phyloP scores from a whole-genome alignment of 2,113 vertebrate species.

The Chrysemys picta region DNA sequence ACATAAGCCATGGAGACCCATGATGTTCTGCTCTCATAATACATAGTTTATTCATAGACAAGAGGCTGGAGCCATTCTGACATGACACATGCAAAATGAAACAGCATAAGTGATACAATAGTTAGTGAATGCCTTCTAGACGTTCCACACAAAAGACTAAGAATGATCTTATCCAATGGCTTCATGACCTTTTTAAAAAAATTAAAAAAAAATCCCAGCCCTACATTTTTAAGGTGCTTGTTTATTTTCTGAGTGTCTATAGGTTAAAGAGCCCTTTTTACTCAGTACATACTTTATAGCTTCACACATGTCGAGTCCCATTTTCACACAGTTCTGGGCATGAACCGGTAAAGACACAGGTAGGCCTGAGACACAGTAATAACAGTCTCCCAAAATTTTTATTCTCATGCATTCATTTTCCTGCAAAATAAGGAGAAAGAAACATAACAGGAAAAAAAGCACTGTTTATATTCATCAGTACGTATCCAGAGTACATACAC shows the following conservation, averaged over 20 bases:
- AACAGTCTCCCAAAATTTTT: conserved; percentile 98
- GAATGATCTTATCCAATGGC: neutral
- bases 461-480: neutral
- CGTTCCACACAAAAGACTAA: neutral
- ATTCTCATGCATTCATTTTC: conserved; percentile 99
- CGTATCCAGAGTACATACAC: neutral
- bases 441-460: neutral
- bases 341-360: conserved; percentile 95
- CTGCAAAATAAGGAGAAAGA: conserved; percentile 68
- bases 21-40: neutral
- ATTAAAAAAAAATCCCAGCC: neutral
- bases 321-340: conserved; percentile 98
- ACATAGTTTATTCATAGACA: neutral
- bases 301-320: conserved; percentile 99
- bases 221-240: neutral
- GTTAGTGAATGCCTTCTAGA: neutral
- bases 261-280: neutral
- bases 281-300: conserved; percentile 93
- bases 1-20: neutral
- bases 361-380: conserved; percentile 97
- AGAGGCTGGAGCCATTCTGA: neutral
- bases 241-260: neutral
- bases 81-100: neutral
- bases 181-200: neutral
- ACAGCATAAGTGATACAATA: neutral